Percentiles rank a stretch among this genome's conserved stretches.
Conservation (phyloP, 2,888 invertebrate species). For the Capitulum mitella region DNA sequence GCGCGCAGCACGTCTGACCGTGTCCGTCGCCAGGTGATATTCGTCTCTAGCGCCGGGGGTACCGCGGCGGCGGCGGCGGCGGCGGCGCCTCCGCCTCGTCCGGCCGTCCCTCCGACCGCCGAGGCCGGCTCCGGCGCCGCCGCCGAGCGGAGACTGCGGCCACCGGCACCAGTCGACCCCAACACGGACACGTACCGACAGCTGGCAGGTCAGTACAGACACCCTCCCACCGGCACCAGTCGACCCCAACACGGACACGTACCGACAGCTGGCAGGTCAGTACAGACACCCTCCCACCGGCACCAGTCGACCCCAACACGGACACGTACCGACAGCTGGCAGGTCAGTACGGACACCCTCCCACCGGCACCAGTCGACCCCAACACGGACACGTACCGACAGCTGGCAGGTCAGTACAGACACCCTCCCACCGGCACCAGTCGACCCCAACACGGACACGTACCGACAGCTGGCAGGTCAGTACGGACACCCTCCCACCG, state of each 20-base stretch:
- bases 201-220: slow-evolving; percentile 17
- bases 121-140: neutral
- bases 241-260: slow-evolving; percentile 16
- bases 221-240: neutral
- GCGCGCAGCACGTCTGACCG: no score
- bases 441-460: no score
- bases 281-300: no score
- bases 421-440: no score
- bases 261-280: slow-evolving; percentile 17
- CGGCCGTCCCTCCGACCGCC: neutral
- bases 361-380: neutral
- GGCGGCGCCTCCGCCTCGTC: neutral
- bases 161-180: neutral
- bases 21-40: neutral
- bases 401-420: slow-evolving; percentile 18
- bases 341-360: no score
- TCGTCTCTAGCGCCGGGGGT: neutral
- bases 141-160: neutral
- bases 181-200: slow-evolving; percentile 18
- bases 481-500: no score
- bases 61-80: neutral
- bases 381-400: slow-evolving; percentile 16
- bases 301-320: slow-evolving; percentile 2
- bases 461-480: no score
- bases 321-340: slow-evolving; percentile 14